Evolutionary conservation across 2,888 invertebrate genomes (phyloP).

Genomic region (Clitarchus hookeri): DNA sequence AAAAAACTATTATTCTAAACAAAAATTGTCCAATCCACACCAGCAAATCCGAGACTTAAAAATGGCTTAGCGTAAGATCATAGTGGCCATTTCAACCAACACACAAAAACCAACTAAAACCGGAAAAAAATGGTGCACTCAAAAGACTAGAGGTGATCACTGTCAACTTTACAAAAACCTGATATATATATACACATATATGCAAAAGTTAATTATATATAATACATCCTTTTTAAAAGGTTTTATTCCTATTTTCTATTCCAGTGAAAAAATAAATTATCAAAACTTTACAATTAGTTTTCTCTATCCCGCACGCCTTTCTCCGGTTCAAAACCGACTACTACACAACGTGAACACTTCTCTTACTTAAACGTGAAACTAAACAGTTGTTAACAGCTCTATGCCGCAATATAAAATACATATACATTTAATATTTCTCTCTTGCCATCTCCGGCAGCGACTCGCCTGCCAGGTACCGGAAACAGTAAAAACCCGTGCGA

Average conservation of each 20-base stretch:
- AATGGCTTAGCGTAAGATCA: constrained; percentile 5
- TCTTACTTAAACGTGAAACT: neutral
- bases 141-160: constrained; percentile 28
- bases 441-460: neutral
- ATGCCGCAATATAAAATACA: constrained; percentile 14
- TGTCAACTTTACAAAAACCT: constrained; percentile 29
- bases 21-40: constrained; percentile 1
- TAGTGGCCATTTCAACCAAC: constrained; percentile 15
- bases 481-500: constrained; percentile 24
- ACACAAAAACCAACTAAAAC: constrained; percentile 4
- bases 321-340: neutral
- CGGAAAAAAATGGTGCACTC: constrained; percentile 26
- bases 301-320: neutral
- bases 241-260: constrained; percentile 50
- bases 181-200: constrained; percentile 28
- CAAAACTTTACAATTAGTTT: constrained; percentile 19
- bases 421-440: constrained; percentile 6
- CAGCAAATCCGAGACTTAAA: constrained; percentile 12
- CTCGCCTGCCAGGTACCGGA: constrained; percentile 12
- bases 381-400: constrained; percentile 10
- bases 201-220: constrained; percentile 39
- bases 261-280: constrained; percentile 56
- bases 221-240: constrained; percentile 55
- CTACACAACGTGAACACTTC: neutral
- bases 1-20: neutral